Evolutionary conservation across 92 coral and sea anemone species (phyloP), one percentile per base, ranked within the genome.

Genomic region (Porites divaricata): DNA sequence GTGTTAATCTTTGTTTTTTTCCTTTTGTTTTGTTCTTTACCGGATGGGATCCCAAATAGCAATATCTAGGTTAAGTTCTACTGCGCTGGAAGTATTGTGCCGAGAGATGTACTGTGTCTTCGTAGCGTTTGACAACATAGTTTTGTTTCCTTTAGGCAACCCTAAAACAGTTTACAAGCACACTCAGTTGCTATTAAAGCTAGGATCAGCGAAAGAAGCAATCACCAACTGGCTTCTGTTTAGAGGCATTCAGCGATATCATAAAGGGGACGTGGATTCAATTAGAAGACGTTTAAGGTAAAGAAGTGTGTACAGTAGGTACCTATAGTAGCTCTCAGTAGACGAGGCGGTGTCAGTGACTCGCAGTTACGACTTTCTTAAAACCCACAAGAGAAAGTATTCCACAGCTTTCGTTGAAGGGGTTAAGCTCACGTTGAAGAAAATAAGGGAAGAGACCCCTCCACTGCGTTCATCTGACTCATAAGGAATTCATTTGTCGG

Each of bases 211-310:
- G 35, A 80, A 70, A 56, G 87, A 74, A 8, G 93, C 93, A 1
- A 76, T 70, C 15, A 75, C 51, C 71, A 76, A 89, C 72, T 89
- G 93, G 93, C 79, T 86, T 24, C 59, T 67, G 24, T 89, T 81
- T 65, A 49, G 86, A 76, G 87, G 81, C 53, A 28, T 86, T 25
- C 64, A 59, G 59, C 17, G 59, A 17, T 74, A 70, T 63, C 64
- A 79, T 15, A 67, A 48, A 58, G 65, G 63, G 53, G 85, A 80
- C 41, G 56, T 69, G 74, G 67, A 15, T 15, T 20, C 67, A 50
- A 56, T 80, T 12, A 56, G 50, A 63, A 69, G n/a, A 45, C 26
- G 11, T 1, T 26, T 80, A 15, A 68, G 77, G 85, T 80, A 41
- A 54, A 61, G 17, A 45, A 1, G 4, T 11, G 14, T 54, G 59